Evolutionary conservation across 2,113 vertebrate genomes (phyloP).

Genomic region (Phalacrocorax carbo): DNA sequence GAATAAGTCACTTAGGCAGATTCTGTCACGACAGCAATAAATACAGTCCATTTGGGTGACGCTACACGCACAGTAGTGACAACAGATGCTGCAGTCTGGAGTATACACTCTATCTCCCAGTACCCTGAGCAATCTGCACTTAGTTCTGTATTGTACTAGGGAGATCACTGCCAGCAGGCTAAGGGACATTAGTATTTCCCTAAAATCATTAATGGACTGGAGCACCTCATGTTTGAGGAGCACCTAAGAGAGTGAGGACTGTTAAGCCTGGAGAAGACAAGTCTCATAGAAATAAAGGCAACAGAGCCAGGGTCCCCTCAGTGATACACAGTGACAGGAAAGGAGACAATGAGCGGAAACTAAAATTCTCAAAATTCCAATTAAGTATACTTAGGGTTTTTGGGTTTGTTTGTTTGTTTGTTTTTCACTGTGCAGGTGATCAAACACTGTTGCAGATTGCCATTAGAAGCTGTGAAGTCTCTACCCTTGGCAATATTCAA

Average conservation of each 20-base stretch:
- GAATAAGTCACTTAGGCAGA: background rate
- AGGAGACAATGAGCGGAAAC: background rate
- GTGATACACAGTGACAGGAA: background rate
- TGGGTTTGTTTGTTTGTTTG: background rate
- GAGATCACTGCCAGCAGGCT: background rate
- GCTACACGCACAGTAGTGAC: background rate
- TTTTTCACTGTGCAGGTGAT: background rate
- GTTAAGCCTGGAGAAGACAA: background rate
- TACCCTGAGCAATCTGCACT: background rate
- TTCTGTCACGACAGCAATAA: background rate
- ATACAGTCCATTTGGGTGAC: background rate
- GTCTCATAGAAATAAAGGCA: background rate
- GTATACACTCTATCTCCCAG: background rate
- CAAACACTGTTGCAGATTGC: background rate
- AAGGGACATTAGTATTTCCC: background rate
- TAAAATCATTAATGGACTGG: background rate
- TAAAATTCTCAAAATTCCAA: background rate
- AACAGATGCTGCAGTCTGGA: background rate
- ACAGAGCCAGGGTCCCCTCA: background rate
- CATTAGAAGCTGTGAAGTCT: background rate
- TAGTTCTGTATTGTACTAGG: background rate
- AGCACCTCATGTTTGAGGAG: background rate
- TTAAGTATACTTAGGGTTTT: accelerated
- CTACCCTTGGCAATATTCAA: background rate
- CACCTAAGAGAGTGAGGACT: background rate